Base-by-base conservation (phyloP, 1,140 invertebrate genomes). In the Leptopilina clavipes region DNA sequence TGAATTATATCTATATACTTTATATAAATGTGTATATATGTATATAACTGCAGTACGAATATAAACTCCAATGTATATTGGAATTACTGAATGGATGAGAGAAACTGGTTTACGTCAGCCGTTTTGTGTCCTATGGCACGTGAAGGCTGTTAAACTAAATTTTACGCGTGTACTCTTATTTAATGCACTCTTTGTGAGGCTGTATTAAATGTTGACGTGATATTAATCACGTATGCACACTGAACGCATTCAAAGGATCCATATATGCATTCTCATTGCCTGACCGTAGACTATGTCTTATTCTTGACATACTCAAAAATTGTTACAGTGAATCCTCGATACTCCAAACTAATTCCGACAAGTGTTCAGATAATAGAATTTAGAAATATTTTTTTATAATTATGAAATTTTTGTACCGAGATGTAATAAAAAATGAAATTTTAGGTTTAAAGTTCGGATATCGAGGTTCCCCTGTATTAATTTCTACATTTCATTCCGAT, bases 101-200 rank as follows among this genome's bases (percentile, higher is more conserved):
- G 75, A 59, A 83, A 80, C 79, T 75, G 78, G 77, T 81, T 83
- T 83, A 80, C 82, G 77, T 83, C 80, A 83, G 77, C 31, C 76
- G 70, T 40, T 31, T 25, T 74, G 37, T 22, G 73, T 73, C 71
- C 71, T 43, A 14, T 40, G 72, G 73, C 73, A 78, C 73, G 73
- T 78, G 73, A 75, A 78, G 73, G 73, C 76, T 75, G 70, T 52
- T 70, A 78, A 5, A 78, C 56, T 70, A 71, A 75, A 43, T 77
- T 59, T 48, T 71, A 48, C 71, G 73, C 48, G 65, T 31, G 45
- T 37, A 70, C 72, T 37, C 70, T 25, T 10, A 74, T 18, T 56
- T 31, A 37, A 45, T 43, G 22, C 7, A 77, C 17, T 73, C 9
- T 56, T 72, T 22, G 70, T 12, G 70, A 73, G 44, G 40, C 48